Percentiles rank a stretch among this genome's conserved stretches.
phyloP scores from a whole-genome alignment of 2,888 invertebrate genomes.

The Gymnoscelis rufifasciata region DNA sequence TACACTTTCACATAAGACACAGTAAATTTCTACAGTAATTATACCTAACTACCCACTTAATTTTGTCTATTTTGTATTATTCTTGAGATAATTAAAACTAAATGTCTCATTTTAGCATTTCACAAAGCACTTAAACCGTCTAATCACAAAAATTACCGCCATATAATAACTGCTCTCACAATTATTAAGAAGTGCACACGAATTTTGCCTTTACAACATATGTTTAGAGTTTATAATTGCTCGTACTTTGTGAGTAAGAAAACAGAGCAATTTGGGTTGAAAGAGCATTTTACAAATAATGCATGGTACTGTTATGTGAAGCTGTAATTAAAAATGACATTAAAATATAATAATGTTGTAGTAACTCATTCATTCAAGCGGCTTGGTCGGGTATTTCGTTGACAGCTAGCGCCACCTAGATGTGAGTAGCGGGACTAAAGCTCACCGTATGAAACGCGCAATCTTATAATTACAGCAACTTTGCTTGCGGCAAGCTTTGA shows the following conservation, averaged over 20 bases:
- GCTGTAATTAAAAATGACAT: conserved; percentile 16
- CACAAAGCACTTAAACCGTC: neutral
- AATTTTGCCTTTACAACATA: conserved; percentile 2
- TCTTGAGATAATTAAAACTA: neutral
- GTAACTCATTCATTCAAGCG: conserved; percentile 10
- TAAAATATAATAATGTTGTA: conserved; percentile 6
- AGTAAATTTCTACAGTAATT: too few relatives aligned
- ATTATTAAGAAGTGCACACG: neutral
- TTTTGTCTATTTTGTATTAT: too few relatives aligned
- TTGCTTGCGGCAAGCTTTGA: too few relatives aligned
- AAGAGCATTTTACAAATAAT: conserved; percentile 6
- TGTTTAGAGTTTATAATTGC: conserved; percentile 1
- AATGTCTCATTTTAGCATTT: neutral
- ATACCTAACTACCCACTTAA: too few relatives aligned
- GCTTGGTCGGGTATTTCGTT: neutral
- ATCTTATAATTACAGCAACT: too few relatives aligned
- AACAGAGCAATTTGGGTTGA: conserved; percentile 12
- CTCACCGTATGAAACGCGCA: too few relatives aligned
- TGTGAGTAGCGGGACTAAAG: conserved; percentile 37
- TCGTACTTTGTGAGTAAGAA: neutral
- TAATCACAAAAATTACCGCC: conserved; percentile 4
- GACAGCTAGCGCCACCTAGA: conserved; percentile 47
- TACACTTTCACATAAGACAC: too few relatives aligned
- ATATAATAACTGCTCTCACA: conserved; percentile 4
- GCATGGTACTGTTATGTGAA: conserved; percentile 10